A percentile compares a stretch with the other conserved stretches of the same genome.
These are phyloP conservation scores for Ariolimax columbianus DNA, from an alignment of 2,888 invertebrate genomes.

Conservation along the genomic window DNA sequence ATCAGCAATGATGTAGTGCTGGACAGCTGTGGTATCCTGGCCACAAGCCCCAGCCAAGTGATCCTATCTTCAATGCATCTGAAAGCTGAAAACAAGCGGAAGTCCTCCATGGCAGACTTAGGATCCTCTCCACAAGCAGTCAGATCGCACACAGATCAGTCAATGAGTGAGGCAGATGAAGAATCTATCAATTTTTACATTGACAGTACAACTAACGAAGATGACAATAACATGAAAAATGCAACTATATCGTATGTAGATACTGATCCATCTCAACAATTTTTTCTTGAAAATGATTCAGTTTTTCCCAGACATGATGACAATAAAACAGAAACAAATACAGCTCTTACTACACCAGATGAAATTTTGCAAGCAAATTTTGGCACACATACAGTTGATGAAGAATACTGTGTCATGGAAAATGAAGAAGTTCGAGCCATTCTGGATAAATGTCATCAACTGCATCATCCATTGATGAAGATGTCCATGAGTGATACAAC, in stretches of 20 bases:
- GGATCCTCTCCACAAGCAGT: constrained; percentile 18
- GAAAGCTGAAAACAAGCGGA: constrained; percentile 46
- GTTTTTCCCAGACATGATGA: not conserved
- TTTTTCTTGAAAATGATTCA: not conserved
- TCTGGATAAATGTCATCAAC: constrained; percentile 52
- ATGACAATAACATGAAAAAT: not conserved
- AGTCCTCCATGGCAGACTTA: constrained; percentile 20
- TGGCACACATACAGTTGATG: constrained; percentile 31
- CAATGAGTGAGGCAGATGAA: not conserved
- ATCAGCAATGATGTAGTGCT: constrained; percentile 73
- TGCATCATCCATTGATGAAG: constrained; percentile 66
- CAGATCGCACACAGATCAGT: not conserved
- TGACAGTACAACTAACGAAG: not conserved
- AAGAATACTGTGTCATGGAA: constrained; percentile 50
- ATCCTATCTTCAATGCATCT: constrained; percentile 54
- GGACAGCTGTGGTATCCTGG: constrained; percentile 78
- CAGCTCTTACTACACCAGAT: not conserved
- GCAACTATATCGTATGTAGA: not conserved
- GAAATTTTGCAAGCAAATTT: not conserved
- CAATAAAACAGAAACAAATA: not conserved
- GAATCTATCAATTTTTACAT: not conserved
- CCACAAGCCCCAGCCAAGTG: constrained; percentile 72
- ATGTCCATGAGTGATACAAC: constrained; percentile 70
- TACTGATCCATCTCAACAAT: not conserved
- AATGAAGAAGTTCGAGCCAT: constrained; percentile 53